These are phyloP conservation scores for Caenorhabditis sp. DNA, from an alignment of 2,888 invertebrate genomes.

Conservation along the genomic window DNA sequence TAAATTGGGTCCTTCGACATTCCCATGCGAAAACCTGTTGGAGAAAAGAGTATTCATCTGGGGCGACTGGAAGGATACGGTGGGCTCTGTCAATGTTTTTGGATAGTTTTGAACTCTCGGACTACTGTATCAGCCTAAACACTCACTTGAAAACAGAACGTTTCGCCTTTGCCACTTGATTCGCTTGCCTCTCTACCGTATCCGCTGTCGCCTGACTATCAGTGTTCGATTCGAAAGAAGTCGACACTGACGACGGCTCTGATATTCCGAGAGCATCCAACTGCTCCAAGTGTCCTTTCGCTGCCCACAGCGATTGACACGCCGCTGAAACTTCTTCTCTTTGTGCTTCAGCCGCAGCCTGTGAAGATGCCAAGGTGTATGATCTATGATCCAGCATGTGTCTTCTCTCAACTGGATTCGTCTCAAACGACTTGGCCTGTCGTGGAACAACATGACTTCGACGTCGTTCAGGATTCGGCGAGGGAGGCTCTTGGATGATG, in stretches of 20 bases:
- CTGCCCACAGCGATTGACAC: constrained; percentile 73
- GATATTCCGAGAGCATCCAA: constrained; percentile 70
- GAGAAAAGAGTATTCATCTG: constrained; percentile 52
- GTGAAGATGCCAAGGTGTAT: constrained; percentile 42
- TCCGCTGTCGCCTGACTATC: constrained; percentile 68
- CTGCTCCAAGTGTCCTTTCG: constrained; percentile 73
- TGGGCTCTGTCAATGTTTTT: constrained; percentile 28
- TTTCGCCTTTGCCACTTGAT: constrained; percentile 66
- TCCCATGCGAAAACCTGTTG: constrained; percentile 66
- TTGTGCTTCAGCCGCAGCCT: constrained; percentile 38
- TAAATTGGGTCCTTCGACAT: constrained; percentile 56
- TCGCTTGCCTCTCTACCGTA: constrained; percentile 51
- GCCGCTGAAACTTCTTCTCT: constrained; percentile 64
- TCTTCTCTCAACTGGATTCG: constrained; percentile 41
- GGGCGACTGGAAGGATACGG: constrained; percentile 61
- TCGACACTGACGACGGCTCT: constrained; percentile 73
- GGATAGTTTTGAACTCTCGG: neutral
- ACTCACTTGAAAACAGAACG: constrained; percentile 71
- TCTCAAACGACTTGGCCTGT: constrained; percentile 73
- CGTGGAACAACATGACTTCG: constrained; percentile 57
- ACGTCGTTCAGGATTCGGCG: constrained; percentile 29
- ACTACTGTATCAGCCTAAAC: neutral
- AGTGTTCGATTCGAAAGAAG: constrained; percentile 74
- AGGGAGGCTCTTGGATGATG: constrained; percentile 65
- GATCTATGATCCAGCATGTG: constrained; percentile 52